Evolutionary conservation across 2,888 invertebrate species (phyloP), one percentile per base, ranked within the genome.

Genomic region (Trichacis sp.): DNA sequence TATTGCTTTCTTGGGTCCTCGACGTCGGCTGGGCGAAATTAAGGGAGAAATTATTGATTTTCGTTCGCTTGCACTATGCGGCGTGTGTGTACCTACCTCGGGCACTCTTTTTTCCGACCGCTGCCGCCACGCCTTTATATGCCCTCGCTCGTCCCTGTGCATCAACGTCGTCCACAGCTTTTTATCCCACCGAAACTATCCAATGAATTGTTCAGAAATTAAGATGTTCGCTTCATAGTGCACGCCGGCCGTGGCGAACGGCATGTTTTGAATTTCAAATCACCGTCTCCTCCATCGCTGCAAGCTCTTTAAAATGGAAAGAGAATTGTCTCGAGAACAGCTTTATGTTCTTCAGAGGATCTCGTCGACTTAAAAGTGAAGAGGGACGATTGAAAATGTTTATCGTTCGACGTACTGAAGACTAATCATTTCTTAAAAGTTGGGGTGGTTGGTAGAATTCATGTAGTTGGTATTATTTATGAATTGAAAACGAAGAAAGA

Each of bases 21-120:
- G 46, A 45, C 54, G 54, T 57, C 65, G 61, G 61, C 66, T 58
- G 66, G 45, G 61, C 61, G 64, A 64, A 69, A 66, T 69, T 69
- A 69, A 66, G 66, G 64, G 55, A 64, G 58, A 64, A 63, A 66
- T 63, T 64, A 66, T 69, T 67, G 69, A 67, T 67, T 69, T 69
- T 64, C 64, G 64, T 64, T 68, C 64, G 56, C 63, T 59, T 63
- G 52, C 55, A 33, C 62, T 63, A 56, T 48, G 59, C 53, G 49
- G 43, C 63, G 63, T 63, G 36, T 67, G 60, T 63, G 60, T 67
- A 67, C 67, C 60, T 47, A 63, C 67, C 63, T 67, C 63, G 46
- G 63, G 67, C 57, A 62, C 67, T 67, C 63, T 64, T 68, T 68
- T 67, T 67, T 24, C n/a, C n/a, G n/a, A n/a, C n/a, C n/a, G n/a